Evolutionary conservation across 2,888 invertebrate species (phyloP).

Genomic region (Ganaspis brasiliensis): DNA sequence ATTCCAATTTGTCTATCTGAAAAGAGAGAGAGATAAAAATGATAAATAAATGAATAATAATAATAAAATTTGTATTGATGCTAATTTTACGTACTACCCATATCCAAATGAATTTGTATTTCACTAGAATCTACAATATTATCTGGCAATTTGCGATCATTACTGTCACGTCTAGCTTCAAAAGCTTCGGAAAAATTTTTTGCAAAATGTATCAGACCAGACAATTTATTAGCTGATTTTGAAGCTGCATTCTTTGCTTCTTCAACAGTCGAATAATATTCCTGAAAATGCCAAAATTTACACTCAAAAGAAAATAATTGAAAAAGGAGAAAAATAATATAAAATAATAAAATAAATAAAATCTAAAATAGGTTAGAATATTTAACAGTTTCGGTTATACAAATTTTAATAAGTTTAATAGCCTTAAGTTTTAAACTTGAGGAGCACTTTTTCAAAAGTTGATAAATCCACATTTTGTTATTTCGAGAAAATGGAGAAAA

Average conservation of each 20-base stretch:
- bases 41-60: not conserved
- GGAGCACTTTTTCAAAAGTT: too few species aligned
- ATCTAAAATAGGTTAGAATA: too few species aligned
- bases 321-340: too few species aligned
- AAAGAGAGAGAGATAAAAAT: conserved; percentile 69
- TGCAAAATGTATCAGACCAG: conserved; percentile 87
- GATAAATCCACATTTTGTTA: too few species aligned
- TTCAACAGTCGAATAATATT: conserved; percentile 81
- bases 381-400: too few species aligned
- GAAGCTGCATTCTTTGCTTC: conserved; percentile 83
- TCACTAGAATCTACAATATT: conserved; percentile 81
- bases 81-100: conserved; percentile 83
- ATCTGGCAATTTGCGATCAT: conserved; percentile 71
- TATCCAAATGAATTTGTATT: conserved; percentile 87
- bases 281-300: conserved; percentile 72
- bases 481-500: too few species aligned
- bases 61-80: not conserved
- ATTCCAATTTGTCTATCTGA: conserved; percentile 92
- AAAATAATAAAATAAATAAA: not conserved
- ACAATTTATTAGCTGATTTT: conserved; percentile 81
- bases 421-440: too few species aligned
- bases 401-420: too few species aligned
- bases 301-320: not conserved
- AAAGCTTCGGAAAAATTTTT: conserved; percentile 88
- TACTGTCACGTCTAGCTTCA: conserved; percentile 82